Conservation (phyloP, 2,797 vertebrate species). For the Agapornis canus region DNA sequence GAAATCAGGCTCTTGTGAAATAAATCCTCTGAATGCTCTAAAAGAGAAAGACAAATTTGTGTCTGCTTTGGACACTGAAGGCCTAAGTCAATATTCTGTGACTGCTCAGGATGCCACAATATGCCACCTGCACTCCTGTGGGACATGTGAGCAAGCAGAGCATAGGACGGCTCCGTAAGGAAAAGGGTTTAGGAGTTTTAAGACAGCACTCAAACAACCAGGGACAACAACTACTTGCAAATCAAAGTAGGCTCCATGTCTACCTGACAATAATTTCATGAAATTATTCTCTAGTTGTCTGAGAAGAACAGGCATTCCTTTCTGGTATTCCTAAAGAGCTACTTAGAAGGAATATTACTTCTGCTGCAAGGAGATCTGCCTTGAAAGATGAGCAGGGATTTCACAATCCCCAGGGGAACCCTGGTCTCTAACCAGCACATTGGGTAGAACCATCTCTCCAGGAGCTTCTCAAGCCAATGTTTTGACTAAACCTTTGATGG, state of each 20-base stretch:
- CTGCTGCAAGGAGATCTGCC: background rate
- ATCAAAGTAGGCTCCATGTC: background rate
- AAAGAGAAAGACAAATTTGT: background rate
- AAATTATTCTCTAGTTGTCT: background rate
- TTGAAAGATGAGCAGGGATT: background rate
- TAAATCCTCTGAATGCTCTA: background rate
- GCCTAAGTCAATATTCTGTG: background rate
- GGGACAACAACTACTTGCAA: background rate
- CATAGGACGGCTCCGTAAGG: background rate
- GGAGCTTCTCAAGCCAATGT: background rate
- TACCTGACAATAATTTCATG: background rate
- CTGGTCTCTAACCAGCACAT: background rate
- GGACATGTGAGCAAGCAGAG: background rate
- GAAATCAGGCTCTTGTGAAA: background rate
- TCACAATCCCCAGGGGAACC: background rate
- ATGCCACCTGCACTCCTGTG: background rate
- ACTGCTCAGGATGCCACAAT: background rate
- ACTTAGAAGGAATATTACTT: background rate
- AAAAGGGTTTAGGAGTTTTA: background rate
- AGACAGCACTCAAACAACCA: background rate
- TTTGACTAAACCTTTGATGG: background rate
- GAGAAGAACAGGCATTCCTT: background rate
- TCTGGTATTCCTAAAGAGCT: background rate
- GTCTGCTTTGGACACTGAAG: background rate
- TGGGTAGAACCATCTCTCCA: background rate